Evolutionary conservation across 2,797 vertebrate genomes (phyloP), one percentile per base, ranked within the genome.

Genomic region (Diplodus sargus): DNA sequence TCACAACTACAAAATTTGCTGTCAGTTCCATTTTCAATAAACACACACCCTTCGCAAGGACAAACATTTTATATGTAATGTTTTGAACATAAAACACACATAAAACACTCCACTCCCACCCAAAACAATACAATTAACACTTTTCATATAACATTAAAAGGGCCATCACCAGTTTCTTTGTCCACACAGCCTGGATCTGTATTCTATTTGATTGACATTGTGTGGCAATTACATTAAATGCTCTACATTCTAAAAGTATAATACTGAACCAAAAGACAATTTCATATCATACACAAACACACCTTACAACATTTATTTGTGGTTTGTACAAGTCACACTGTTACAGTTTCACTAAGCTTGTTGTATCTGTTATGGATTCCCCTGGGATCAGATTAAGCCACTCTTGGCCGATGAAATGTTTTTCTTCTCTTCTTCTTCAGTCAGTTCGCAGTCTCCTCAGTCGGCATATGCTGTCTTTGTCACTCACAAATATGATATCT

Each of bases 401-500:
- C 30, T 56, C 2, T 20, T 16, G 18, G 10, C 2, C 16, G 42
- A 48, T 39, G 3, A 12, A 4, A 34, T 0, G 8, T 57, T 73
- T 34, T 20, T 39, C 39, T 39, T 39, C 39, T 39, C 57, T 30
- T 54, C 16, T 66, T 28, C 1, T 65, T 73, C 39, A 65, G 2
- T 83, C 15, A 42, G 25, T 60, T 43, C 57, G 25, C 57, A 39
- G 18, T 83, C 17, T 79, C 49, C 5, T 70, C 23, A 53, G 22
- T 39, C 12, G 53, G 22, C 8, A 12, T 2, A 16, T 43, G 0
- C 17, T 45, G 1, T 70, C 15, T 28, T 56, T 62, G 18, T 45
- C 2, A 0, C 53, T 92, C 81, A 87, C 82, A 92, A 76, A 81
- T 9, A 15, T 11, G 91, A 82, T 22, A 85, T 76, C 22, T 91